These are phyloP conservation scores for Paracentrotus lividus DNA, from an alignment of 53 echinoderm and acorn worm genomes.

Conservation along the genomic window DNA sequence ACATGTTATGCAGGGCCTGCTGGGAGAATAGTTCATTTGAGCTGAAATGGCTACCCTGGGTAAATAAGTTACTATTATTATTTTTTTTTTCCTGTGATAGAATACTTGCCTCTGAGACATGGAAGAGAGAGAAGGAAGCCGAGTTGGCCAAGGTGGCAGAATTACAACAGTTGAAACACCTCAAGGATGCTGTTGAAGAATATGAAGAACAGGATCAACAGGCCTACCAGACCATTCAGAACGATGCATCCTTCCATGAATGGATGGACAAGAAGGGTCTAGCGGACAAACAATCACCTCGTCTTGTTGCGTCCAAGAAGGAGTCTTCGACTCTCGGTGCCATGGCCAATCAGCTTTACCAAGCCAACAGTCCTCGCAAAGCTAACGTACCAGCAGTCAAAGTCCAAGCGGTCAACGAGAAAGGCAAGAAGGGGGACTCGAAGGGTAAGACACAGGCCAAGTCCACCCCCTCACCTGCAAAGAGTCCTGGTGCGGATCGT, in stretches of 20 bases:
- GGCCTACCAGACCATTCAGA: constrained; percentile 84
- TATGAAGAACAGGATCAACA: constrained; percentile 73
- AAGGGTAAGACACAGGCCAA: constrained; percentile 24
- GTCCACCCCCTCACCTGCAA: neutral
- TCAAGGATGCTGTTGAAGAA: constrained; percentile 82
- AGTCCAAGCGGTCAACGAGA: neutral
- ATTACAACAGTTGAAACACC: constrained; percentile 77
- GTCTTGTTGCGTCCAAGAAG: neutral
- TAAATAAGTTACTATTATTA: no score
- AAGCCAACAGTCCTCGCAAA: constrained; percentile 60
- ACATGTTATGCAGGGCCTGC: no score
- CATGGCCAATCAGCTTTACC: constrained; percentile 64
- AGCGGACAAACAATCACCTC: constrained; percentile 68
- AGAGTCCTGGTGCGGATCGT: neutral
- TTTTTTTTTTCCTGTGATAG: constrained; percentile 62
- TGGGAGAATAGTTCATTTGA: no score
- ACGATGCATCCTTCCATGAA: constrained; percentile 81
- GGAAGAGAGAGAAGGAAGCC: constrained; percentile 88
- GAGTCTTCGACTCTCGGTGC: constrained; percentile 26
- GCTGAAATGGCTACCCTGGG: no score
- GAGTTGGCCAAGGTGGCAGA: constrained; percentile 82
- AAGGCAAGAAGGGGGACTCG: neutral
- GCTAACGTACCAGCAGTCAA: constrained; percentile 28
- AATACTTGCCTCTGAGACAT: constrained; percentile 91
- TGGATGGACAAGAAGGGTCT: constrained; percentile 89